phyloP scores from a whole-genome alignment of 1,140 invertebrate species.

The Limonius californicus region DNA sequence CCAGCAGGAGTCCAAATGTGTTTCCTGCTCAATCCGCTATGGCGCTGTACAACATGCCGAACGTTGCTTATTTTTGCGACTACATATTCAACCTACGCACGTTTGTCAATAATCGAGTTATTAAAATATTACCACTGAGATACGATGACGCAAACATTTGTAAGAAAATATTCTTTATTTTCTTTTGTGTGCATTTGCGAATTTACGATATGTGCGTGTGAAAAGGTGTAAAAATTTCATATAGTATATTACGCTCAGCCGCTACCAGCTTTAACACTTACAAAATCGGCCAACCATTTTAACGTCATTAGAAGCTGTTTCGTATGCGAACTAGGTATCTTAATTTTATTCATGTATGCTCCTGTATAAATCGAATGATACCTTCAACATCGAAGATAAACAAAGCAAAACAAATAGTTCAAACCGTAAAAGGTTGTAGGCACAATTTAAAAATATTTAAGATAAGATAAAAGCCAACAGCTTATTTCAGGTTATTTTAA shows the following conservation, averaged over 20 bases:
- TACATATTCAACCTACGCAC: constrained; percentile 19
- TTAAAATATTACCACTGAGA: constrained; percentile 23
- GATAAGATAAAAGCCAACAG: too few relatives aligned
- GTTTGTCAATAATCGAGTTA: constrained; percentile 20
- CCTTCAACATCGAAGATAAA: too few relatives aligned
- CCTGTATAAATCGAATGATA: too few relatives aligned
- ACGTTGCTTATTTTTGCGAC: constrained; percentile 14
- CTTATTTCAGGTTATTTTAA: too few relatives aligned
- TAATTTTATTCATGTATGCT: too few relatives aligned
- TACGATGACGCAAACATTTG: constrained; percentile 22
- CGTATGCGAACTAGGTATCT: too few relatives aligned
- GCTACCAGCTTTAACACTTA: background rate
- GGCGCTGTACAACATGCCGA: constrained; percentile 17
- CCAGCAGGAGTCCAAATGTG: constrained; percentile 17
- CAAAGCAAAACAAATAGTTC: too few relatives aligned
- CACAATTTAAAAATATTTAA: too few relatives aligned
- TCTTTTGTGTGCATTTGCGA: background rate
- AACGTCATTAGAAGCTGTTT: background rate
- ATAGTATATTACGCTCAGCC: background rate
- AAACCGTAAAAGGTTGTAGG: too few relatives aligned
- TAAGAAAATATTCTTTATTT: constrained; percentile 15
- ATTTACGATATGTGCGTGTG: background rate
- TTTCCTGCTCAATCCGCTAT: constrained; percentile 14
- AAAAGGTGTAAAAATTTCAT: background rate
- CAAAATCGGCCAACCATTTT: background rate